A percentile compares a stretch with the other conserved stretches of the same genome.
These are phyloP conservation scores for Orbicella faveolata DNA, from an alignment of 64 coral and sea anemone species.

Conservation along the genomic window DNA sequence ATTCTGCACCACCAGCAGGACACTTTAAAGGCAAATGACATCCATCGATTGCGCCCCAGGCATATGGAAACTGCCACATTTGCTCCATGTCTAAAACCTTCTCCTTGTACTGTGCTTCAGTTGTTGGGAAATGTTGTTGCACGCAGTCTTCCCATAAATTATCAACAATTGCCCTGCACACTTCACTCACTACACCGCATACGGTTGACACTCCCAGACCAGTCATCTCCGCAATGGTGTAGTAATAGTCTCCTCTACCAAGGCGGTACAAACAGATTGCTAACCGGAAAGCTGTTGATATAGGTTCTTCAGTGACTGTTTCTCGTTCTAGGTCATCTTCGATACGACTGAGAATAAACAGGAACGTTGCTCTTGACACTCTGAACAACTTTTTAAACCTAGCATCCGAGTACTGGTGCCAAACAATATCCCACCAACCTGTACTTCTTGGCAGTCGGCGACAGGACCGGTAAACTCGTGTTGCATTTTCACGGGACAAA, in stretches of 20 bases:
- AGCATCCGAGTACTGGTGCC: constrained; percentile 8
- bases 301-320: constrained; percentile 19
- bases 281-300: not conserved
- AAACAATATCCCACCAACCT: constrained; percentile 13
- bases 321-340: constrained; percentile 41
- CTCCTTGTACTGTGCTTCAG: constrained; percentile 9
- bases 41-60: constrained; percentile 47
- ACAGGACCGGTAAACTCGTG: constrained; percentile 39
- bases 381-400: constrained; percentile 47
- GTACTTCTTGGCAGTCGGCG: constrained; percentile 43
- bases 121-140: not conserved
- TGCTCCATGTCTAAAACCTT: constrained; percentile 48
- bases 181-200: constrained; percentile 30
- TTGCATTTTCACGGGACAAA: constrained; percentile 41
- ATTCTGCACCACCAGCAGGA: too few species aligned
- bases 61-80: constrained; percentile 46
- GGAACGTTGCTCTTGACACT: constrained; percentile 43
- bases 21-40: not conserved
- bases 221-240: constrained; percentile 39
- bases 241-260: constrained; percentile 33
- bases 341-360: constrained; percentile 50
- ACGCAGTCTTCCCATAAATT: constrained; percentile 21
- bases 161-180: constrained; percentile 7
- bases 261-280: constrained; percentile 43
- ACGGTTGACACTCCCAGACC: constrained; percentile 30